Evolutionary conservation across 2,888 invertebrate species (phyloP).

Genomic region (Tachina grossa): DNA sequence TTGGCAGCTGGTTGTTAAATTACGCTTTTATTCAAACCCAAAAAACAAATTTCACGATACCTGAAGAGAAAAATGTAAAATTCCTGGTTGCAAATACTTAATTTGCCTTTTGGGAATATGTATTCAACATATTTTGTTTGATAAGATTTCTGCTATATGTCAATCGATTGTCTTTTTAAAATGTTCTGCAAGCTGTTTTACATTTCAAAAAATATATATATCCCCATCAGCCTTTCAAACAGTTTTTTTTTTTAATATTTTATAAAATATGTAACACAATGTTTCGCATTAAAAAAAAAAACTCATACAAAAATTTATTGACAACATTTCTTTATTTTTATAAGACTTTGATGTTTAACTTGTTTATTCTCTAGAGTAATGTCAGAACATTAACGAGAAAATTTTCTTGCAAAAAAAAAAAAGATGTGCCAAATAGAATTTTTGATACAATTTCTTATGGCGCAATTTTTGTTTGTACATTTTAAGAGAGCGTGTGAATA

Average conservation of each 20-base stretch:
- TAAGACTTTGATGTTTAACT: slow-evolving; percentile 43
- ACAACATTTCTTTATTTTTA: neutral
- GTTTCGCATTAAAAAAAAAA: slow-evolving; percentile 1
- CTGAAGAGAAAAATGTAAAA: neutral
- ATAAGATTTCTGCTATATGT: too few species aligned
- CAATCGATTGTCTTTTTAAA: neutral
- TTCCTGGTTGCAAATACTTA: neutral
- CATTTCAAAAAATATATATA: slow-evolving; percentile 43
- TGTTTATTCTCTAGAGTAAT: slow-evolving; percentile 6
- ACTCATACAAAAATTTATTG: neutral
- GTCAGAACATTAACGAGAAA: neutral
- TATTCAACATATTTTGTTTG: too few species aligned
- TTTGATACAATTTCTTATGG: slow-evolving; percentile 40
- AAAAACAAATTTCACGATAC: too few species aligned
- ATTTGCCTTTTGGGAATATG: neutral
- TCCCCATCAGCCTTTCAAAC: neutral
- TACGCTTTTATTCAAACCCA: too few species aligned
- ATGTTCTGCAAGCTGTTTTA: neutral
- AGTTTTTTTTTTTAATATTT: neutral
- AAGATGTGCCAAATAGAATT: slow-evolving; percentile 47
- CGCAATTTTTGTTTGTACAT: neutral
- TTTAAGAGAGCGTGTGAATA: neutral
- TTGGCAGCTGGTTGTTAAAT: too few species aligned
- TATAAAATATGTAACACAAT: neutral
- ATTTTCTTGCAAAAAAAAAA: slow-evolving; percentile 6